Evolutionary conservation across 2,797 vertebrate genomes (phyloP).

Genomic region (Vultur gryphus): DNA sequence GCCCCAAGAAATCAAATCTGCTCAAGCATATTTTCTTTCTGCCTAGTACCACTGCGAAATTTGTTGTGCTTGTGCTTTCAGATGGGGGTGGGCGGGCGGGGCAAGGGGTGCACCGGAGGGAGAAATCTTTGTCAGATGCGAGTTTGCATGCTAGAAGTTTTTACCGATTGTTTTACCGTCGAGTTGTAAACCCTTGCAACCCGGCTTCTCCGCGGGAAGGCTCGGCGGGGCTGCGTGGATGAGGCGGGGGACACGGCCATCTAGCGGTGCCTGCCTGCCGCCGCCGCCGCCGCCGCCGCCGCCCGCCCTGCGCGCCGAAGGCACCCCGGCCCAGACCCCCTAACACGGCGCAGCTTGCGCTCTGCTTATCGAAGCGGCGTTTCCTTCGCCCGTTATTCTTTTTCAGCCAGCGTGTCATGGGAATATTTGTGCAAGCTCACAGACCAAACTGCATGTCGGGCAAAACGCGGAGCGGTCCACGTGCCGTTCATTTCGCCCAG

Average conservation of each 20-base stretch:
- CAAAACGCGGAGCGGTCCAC: fast-evolving
- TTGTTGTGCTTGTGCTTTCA: neutral
- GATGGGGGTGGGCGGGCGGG: no score
- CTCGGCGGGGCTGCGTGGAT: neutral
- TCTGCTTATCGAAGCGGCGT: neutral
- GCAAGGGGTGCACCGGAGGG: neutral
- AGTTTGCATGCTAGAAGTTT: neutral
- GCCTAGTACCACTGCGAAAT: neutral
- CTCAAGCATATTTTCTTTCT: neutral
- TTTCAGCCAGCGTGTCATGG: neutral
- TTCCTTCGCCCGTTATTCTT: fast-evolving
- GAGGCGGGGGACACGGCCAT: neutral
- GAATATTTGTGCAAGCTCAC: neutral
- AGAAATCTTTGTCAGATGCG: neutral
- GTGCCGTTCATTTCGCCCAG: neutral
- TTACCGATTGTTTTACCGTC: neutral
- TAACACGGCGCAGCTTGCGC: neutral
- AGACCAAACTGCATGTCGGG: fast-evolving
- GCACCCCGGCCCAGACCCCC: neutral
- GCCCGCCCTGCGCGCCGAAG: neutral
- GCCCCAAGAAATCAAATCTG: neutral
- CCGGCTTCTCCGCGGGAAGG: neutral
- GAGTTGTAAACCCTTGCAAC: neutral
- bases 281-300: neutral
- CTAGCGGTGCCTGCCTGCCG: neutral